Percentiles rank a stretch among this genome's conserved stretches.
Conservation (phyloP, 2,888 invertebrate species). For the Crocallis elinguaria region DNA sequence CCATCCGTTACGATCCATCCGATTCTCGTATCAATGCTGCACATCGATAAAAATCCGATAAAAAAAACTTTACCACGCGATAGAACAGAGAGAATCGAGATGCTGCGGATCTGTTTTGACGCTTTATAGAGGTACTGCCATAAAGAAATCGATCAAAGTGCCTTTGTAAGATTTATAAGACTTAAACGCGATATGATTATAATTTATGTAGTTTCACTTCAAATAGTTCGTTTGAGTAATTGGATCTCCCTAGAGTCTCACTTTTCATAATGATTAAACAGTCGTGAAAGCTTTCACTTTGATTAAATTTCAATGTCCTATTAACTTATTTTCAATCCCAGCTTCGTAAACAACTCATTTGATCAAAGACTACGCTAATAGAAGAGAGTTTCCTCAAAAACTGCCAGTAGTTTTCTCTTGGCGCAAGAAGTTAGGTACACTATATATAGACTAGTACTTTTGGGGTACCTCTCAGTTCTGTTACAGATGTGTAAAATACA, state of each 20-base stretch:
- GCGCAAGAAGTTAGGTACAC: too few species aligned
- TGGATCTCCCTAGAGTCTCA: not conserved
- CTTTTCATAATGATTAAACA: constrained; percentile 4
- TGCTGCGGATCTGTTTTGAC: constrained; percentile 27
- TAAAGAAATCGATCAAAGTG: constrained; percentile 25
- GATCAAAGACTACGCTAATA: not conserved
- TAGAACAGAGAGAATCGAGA: constrained; percentile 37
- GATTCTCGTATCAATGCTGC: constrained; percentile 46
- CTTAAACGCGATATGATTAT: constrained; percentile 15
- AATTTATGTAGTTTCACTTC: constrained; percentile 17
- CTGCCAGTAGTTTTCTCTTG: too few species aligned
- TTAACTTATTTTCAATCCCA: constrained; percentile 3
- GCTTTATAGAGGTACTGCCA: constrained; percentile 30
- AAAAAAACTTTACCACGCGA: constrained; percentile 43
- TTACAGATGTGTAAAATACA: too few species aligned
- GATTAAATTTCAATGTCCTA: constrained; percentile 6
- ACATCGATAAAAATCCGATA: constrained; percentile 45
- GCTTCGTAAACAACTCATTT: constrained; percentile 12
- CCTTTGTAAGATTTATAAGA: constrained; percentile 27
- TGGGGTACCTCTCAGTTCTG: not conserved
- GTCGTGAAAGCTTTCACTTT: constrained; percentile 1
- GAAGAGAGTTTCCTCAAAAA: not conserved
- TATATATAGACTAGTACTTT: too few species aligned
- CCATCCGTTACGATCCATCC: constrained; percentile 48
- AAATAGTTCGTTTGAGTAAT: constrained; percentile 8